These are phyloP conservation scores for Peromyscus aztecus DNA, from an alignment of 2,797 vertebrate species.

Conservation along the genomic window DNA sequence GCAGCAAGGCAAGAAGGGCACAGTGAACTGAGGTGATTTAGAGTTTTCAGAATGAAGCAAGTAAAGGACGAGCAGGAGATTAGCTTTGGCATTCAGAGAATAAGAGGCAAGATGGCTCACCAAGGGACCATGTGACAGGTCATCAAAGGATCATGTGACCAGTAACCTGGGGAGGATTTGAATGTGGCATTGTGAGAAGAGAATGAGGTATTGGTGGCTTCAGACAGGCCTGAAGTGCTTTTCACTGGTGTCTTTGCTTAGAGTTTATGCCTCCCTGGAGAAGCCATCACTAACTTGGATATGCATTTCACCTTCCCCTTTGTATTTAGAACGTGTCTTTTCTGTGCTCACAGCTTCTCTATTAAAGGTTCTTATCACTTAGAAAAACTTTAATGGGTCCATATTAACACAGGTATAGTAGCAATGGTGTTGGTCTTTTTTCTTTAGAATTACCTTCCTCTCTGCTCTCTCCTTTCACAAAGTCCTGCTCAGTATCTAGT, in stretches of 20 bases:
- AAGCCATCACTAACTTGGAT: not conserved
- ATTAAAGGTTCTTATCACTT: not conserved
- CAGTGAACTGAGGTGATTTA: not conserved
- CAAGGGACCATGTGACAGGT: not conserved
- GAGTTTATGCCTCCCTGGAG: not conserved
- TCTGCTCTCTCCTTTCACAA: not conserved
- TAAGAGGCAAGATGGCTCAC: not conserved
- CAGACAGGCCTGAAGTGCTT: not conserved
- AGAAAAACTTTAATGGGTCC: not conserved
- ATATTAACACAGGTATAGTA: not conserved
- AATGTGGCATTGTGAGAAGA: not conserved
- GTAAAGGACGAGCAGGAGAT: not conserved
- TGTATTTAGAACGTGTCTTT: not conserved
- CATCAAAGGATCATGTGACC: not conserved
- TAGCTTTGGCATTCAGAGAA: not conserved
- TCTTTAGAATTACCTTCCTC: not conserved
- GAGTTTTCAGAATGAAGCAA: not conserved
- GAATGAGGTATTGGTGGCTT: not conserved
- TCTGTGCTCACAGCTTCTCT: not conserved
- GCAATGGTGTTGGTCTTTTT: accelerated
- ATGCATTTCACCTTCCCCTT: not conserved
- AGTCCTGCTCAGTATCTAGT: not conserved
- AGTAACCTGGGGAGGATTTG: not conserved
- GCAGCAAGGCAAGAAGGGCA: not conserved
- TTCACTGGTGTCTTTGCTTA: not conserved